A percentile compares a stretch with the other conserved stretches of the same genome.
phyloP scores from a whole-genome alignment of 1,140 invertebrate species.

The Drosophila bifasciata region DNA sequence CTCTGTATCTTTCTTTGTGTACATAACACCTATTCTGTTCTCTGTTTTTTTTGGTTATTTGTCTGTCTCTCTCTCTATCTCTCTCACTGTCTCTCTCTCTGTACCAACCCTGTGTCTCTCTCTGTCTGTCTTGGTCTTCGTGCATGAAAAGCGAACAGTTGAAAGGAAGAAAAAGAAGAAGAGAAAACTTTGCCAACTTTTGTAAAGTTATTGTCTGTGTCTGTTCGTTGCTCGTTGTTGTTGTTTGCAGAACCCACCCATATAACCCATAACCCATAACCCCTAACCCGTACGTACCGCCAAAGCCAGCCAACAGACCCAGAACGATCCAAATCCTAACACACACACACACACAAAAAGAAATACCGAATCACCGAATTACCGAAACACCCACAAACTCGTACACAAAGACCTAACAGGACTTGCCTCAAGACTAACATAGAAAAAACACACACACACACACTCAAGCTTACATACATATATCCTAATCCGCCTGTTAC shows the following conservation, averaged over 20 bases:
- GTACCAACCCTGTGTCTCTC: not conserved
- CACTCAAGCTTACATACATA: no score
- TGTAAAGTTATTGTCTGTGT: conserved; percentile 45
- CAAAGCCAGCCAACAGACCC: not conserved
- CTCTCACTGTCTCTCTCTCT: no score
- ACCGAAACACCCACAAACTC: conserved; percentile 1
- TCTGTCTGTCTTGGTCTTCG: conserved; percentile 27
- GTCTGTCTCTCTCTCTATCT: no score
- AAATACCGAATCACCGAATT: not conserved
- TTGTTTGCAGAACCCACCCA: conserved; percentile 44
- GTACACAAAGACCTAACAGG: not conserved
- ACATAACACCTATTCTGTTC: conserved; percentile 25
- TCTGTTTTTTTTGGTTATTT: conserved; percentile 23
- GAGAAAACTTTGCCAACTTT: conserved; percentile 29
- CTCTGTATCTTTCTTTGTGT: conserved; percentile 30
- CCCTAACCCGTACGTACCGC: conserved; percentile 9
- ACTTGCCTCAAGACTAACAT: conserved; percentile 1
- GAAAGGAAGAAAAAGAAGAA: conserved; percentile 1
- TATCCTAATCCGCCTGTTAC: no score
- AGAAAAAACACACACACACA: conserved; percentile 1
- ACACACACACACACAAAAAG: conserved; percentile 1
- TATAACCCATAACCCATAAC: conserved; percentile 4
- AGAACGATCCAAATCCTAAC: not conserved
- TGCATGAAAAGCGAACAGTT: conserved; percentile 54
- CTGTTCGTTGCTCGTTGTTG: conserved; percentile 58